Conservation (phyloP, 1,140 invertebrate species). For the Atopsyche davidsoni region DNA sequence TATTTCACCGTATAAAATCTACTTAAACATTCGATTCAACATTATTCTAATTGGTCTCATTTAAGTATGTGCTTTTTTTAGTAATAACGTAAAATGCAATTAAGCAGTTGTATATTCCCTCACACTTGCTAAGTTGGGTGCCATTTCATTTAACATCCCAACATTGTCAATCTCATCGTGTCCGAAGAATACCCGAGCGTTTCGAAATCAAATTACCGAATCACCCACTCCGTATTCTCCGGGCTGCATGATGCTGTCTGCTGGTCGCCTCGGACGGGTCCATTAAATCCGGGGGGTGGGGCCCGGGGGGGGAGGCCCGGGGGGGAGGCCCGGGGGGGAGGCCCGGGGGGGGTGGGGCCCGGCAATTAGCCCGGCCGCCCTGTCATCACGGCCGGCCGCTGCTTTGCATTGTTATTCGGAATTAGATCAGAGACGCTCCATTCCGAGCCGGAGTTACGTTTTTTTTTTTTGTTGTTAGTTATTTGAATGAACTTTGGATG, state of each 20-base stretch:
- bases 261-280: constrained; percentile 13
- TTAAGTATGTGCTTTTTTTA: no score
- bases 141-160: no score
- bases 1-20: no score
- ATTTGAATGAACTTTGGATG: constrained; percentile 3
- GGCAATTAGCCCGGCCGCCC: constrained; percentile 23
- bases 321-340: constrained; percentile 22
- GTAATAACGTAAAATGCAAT: no score
- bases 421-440: constrained; percentile 17
- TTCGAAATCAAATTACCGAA: no score
- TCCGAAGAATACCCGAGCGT: no score
- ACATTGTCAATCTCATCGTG: no score
- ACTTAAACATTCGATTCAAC: no score
- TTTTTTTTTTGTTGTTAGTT: constrained; percentile 11
- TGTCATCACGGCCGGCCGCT: constrained; percentile 15
- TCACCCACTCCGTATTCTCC: no score
- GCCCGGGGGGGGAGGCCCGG: constrained; percentile 24
- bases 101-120: no score
- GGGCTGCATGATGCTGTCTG: background rate
- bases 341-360: constrained; percentile 20
- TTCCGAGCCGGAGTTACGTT: background rate
- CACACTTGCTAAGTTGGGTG: no score
- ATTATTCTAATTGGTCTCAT: no score
- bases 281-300: constrained; percentile 21
- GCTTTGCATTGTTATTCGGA: constrained; percentile 8